Percentiles rank a stretch among this genome's conserved stretches.
Conservation (phyloP, 2,888 invertebrate species). For the Drosophila ustulata region DNA sequence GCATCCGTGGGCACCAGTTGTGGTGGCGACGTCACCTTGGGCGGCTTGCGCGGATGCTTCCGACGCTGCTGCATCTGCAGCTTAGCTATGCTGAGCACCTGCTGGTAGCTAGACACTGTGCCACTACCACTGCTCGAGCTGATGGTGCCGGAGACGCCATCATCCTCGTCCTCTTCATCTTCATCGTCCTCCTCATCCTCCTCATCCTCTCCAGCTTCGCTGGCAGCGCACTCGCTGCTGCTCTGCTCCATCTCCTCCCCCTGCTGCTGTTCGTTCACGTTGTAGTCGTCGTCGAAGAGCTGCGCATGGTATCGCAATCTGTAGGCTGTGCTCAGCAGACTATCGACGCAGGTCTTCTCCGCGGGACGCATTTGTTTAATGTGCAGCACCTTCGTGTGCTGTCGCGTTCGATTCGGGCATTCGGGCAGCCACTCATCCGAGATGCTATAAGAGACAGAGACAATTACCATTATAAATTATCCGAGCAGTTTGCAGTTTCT, state of each 20-base stretch:
- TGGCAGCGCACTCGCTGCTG: constrained; percentile 48
- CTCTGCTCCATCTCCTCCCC: constrained; percentile 30
- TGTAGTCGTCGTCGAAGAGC: constrained; percentile 78
- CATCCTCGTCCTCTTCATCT: constrained; percentile 60
- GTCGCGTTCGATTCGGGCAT: constrained; percentile 86
- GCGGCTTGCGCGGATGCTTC: constrained; percentile 84
- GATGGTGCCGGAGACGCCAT: constrained; percentile 59
- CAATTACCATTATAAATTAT: not conserved
- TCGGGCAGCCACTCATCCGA: constrained; percentile 95
- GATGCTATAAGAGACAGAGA: constrained; percentile 86
- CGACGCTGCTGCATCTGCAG: constrained; percentile 81
- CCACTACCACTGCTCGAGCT: constrained; percentile 73
- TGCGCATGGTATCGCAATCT: constrained; percentile 82
- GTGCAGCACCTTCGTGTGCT: constrained; percentile 87
- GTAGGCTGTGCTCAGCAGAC: constrained; percentile 81
- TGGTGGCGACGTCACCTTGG: constrained; percentile 51
- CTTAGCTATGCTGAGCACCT: constrained; percentile 79
- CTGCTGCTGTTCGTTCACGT: constrained; percentile 51
- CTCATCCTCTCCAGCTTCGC: constrained; percentile 34
- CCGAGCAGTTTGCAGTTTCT: not conserved
- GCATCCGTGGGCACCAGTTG: constrained; percentile 64
- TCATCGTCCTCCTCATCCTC: constrained; percentile 44
- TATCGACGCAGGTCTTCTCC: constrained; percentile 83
- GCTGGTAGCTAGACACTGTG: constrained; percentile 79
- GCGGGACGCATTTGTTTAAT: constrained; percentile 82